Evolutionary conservation across 2,888 invertebrate genomes (phyloP).

Genomic region (Trachelus tabidus): DNA sequence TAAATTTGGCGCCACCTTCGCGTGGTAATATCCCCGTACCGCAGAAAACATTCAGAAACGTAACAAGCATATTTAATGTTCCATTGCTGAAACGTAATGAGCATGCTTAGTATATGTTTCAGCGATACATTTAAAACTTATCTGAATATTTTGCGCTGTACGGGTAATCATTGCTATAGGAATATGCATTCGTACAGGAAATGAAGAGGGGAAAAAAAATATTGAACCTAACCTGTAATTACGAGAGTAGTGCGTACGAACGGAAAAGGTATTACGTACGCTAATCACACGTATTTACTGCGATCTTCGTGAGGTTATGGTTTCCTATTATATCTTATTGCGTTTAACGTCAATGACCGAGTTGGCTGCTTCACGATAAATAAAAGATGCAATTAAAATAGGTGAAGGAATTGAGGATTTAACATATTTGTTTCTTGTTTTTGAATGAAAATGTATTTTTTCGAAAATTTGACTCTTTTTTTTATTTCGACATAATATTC

Average conservation of each 20-base stretch:
- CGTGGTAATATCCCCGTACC: neutral
- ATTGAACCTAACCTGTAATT: neutral
- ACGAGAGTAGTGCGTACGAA: neutral
- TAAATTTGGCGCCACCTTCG: neutral
- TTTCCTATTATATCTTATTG: neutral
- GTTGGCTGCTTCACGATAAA: neutral
- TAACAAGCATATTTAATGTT: no score
- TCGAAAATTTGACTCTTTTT: neutral
- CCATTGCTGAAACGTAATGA: no score
- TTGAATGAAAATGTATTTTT: neutral
- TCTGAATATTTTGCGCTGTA: no score
- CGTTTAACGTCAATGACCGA: neutral
- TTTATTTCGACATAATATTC: neutral
- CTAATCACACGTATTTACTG: neutral
- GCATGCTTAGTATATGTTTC: no score
- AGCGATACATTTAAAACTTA: no score
- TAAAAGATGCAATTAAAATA: neutral
- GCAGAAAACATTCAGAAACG: no score
- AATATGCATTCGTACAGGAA: neutral
- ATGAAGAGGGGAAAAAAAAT: neutral
- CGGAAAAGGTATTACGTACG: neutral
- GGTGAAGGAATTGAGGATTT: neutral
- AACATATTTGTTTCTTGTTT: neutral
- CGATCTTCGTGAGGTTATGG: neutral
- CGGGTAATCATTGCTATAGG: neutral